phyloP scores from a whole-genome alignment of 2,113 vertebrate genomes.

The Cyprinus carpio region DNA sequence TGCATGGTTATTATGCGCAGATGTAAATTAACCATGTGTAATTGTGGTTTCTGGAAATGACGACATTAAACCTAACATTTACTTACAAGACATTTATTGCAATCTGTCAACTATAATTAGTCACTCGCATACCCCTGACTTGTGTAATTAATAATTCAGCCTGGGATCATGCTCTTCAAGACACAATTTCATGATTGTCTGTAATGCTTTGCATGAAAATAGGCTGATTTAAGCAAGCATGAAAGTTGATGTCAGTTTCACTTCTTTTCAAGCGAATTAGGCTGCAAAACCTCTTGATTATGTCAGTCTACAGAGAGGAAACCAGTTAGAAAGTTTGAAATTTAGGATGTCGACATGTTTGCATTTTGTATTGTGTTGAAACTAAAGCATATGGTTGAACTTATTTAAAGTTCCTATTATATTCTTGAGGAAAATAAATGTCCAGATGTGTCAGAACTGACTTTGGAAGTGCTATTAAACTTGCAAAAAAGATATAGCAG shows the following conservation, averaged over 20 bases:
- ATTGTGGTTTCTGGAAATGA: slow-evolving; percentile 67
- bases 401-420: neutral
- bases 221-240: slow-evolving; percentile 42
- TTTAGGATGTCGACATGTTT: neutral
- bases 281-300: slow-evolving; percentile 33
- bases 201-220: slow-evolving; percentile 55
- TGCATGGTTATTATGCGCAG: slow-evolving; percentile 42
- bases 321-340: neutral
- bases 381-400: neutral
- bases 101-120: slow-evolving; percentile 68
- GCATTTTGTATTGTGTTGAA: neutral
- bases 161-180: slow-evolving; percentile 65
- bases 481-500: neutral
- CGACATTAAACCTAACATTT: slow-evolving; percentile 70
- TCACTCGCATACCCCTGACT: slow-evolving; percentile 68
- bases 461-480: neutral
- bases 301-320: neutral
- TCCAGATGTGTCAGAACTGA: neutral
- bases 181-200: slow-evolving; percentile 62
- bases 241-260: slow-evolving; percentile 44
- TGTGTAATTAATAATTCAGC: slow-evolving; percentile 74
- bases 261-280: slow-evolving; percentile 24
- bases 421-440: neutral
- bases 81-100: slow-evolving; percentile 68
- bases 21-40: slow-evolving; percentile 65